Base-by-base conservation (phyloP, 2,888 invertebrate species). In the Sphaerophoria rueppellii region DNA sequence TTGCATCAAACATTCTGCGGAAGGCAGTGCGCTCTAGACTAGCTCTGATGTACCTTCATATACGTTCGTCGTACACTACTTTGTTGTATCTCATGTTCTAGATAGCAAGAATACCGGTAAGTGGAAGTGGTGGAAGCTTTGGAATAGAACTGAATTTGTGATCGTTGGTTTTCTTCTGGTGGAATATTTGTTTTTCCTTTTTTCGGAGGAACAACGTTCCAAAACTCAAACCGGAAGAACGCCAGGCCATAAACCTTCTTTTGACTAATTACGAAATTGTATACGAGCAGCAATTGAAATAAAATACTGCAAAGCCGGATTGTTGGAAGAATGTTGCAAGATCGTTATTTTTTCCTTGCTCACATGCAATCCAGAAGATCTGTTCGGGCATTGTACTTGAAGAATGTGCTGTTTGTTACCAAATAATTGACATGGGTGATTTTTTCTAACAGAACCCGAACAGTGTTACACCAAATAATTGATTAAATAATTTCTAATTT, bases 101-200 rank as follows among this genome's bases (percentile, higher is more conserved):
- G 85, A 85, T 81, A 85, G 58, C 81, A 81, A 81, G 60, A 55
- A 80, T 81, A 77, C 81, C 85, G 85, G 85, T 81, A 85, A 85
- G 77, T 77, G 73, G 40, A 6, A 40, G 40, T 40, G 75, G 61
- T 57, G 72, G 46, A 72, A 54, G 58, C 67, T 58, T 69, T 77
- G 67, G 35, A 55, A 70, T 52, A 50, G 54, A 57, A 54, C 37
- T 37, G 7, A 43, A 46, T 24, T 24, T 43, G 60, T 35, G 54
- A 75, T 65, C 37, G 54, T 50, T 75, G 75, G 75, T 80, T 72
- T 71, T 75, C n/a, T 74, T 83, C 80, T 79, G 60, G 7, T 43
- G 1, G 6, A 6, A 7, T 37, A 37, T 40, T 40, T 40, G 1
- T 40, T 40, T 40, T 40, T 37, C 11, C 12, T 43, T 43, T 43